Evolutionary conservation across 2,888 invertebrate genomes (phyloP).

Genomic region (Drosophila glabriapex): DNA sequence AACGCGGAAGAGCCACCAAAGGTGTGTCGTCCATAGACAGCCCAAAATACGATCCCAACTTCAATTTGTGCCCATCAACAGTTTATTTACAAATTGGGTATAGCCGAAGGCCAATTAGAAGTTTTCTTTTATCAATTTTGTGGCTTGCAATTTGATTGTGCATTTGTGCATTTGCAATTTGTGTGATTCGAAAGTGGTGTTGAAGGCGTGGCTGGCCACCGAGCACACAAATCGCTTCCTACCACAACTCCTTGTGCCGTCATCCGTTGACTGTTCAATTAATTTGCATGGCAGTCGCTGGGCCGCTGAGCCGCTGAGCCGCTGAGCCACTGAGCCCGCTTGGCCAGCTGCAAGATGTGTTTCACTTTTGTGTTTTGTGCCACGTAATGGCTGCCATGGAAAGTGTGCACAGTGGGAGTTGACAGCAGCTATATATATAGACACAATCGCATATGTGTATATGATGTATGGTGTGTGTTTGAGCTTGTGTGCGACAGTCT

Average conservation of each 20-base stretch:
- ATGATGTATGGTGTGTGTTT: slow-evolving; percentile 7
- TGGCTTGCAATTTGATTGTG: not conserved
- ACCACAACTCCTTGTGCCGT: slow-evolving; percentile 45
- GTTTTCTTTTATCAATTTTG: slow-evolving; percentile 1
- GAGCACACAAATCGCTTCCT: slow-evolving; percentile 49
- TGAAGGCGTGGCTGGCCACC: slow-evolving; percentile 37
- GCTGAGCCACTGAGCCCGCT: slow-evolving; percentile 61
- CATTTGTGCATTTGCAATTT: not conserved
- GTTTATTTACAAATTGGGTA: not conserved
- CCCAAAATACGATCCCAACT: not conserved
- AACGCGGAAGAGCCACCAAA: slow-evolving; percentile 35
- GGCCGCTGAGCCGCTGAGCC: slow-evolving; percentile 30
- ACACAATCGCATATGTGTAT: not conserved
- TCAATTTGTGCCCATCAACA: not conserved
- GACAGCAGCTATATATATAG: not conserved
- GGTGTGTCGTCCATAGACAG: not conserved
- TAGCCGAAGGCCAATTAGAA: slow-evolving; percentile 10
- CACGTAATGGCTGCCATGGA: slow-evolving; percentile 54
- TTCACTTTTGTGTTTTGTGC: slow-evolving; percentile 45
- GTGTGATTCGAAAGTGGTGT: slow-evolving; percentile 4
- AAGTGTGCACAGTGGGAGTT: slow-evolving; percentile 56
- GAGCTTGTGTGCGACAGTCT: slow-evolving; percentile 5
- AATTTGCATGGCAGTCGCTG: slow-evolving; percentile 60
- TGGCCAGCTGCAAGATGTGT: slow-evolving; percentile 55
- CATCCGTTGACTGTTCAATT: slow-evolving; percentile 63